Base-by-base conservation (phyloP, 2,113 vertebrate genomes). In the Misgurnus mizolepis region DNA sequence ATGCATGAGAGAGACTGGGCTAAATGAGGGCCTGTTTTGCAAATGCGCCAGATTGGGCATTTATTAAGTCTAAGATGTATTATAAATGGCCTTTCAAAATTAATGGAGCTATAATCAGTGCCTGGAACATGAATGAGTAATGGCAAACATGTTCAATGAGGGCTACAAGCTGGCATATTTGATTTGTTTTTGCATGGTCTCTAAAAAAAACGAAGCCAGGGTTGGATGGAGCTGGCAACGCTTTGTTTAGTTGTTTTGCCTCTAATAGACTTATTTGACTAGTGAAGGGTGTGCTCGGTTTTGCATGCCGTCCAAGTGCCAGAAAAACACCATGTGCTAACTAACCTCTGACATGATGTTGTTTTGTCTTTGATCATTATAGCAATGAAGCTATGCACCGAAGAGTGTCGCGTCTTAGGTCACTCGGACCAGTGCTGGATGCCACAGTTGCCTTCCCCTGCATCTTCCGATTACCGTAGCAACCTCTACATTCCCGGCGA, bases 371-470 rank as follows among this genome's bases (percentile, higher is more conserved):
- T 43, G 67, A 81, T 85, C 69, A 74, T 61, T 12, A 39, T 89
- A 98, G 98, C 95, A 0, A 99, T 97, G 96, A 91, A 95, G 66
- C 90, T 96, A 9, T 99, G 98, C 91, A 99, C 98, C 0, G 98
- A 99, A 40, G 98, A 99, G 81, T 99, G 98, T 86, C 89, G 96
- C 5, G 94, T 99, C 22, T 92, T 99, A 72, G 97, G 97, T 1
- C 98, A 99, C 87, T 99, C 98, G 0, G 98, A 99, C 89, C 97
- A 99, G 89, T 99, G 98, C 89, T 99, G 98, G 97, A 99, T 99
- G 98, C 97, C 97, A 0, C 96, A 95, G 0, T 84, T 97, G 85
- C 90, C 94, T 22, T 95, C 94, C 2, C 96, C 95, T 0, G 94
- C 88, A 8, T 92, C 96, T 3, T 93, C 95, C 0, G 97, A 99